Evolutionary conservation across 2,888 invertebrate species (phyloP).

Genomic region (Conistra vaccinii): DNA sequence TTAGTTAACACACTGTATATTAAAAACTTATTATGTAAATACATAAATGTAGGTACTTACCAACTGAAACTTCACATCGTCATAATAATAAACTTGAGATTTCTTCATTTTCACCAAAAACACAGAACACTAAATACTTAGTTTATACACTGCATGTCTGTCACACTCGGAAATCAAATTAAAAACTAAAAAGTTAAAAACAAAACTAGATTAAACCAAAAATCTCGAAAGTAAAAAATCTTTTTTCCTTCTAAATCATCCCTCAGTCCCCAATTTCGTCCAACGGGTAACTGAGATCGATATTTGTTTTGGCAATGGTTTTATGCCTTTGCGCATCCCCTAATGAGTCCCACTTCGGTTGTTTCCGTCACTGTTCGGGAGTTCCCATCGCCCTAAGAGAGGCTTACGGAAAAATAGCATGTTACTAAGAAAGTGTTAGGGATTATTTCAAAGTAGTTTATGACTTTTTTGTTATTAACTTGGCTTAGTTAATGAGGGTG

Average conservation of each 20-base stretch:
- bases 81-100: conserved; percentile 62
- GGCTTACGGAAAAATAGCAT: background rate
- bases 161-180: conserved; percentile 48
- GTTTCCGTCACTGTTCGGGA: conserved; percentile 31
- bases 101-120: conserved; percentile 55
- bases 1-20: too few relatives aligned
- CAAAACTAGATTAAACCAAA: background rate
- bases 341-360: conserved; percentile 38
- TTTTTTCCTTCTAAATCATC: background rate
- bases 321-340: conserved; percentile 51
- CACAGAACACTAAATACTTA: conserved; percentile 57
- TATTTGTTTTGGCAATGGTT: conserved; percentile 23
- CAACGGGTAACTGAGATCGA: conserved; percentile 52
- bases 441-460: conserved; percentile 1
- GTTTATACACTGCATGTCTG: conserved; percentile 54
- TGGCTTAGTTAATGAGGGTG: conserved; percentile 28
- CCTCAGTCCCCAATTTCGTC: conserved; percentile 37
- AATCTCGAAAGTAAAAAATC: conserved; percentile 2
- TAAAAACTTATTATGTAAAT: background rate
- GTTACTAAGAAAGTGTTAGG: conserved; percentile 17
- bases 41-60: conserved; percentile 61
- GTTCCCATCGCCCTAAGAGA: background rate
- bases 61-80: conserved; percentile 69
- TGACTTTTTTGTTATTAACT: conserved; percentile 20
- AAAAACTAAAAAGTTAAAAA: conserved; percentile 3